Conservation (phyloP, 2,113 vertebrate genomes). For the Nesoenas mayeri region DNA sequence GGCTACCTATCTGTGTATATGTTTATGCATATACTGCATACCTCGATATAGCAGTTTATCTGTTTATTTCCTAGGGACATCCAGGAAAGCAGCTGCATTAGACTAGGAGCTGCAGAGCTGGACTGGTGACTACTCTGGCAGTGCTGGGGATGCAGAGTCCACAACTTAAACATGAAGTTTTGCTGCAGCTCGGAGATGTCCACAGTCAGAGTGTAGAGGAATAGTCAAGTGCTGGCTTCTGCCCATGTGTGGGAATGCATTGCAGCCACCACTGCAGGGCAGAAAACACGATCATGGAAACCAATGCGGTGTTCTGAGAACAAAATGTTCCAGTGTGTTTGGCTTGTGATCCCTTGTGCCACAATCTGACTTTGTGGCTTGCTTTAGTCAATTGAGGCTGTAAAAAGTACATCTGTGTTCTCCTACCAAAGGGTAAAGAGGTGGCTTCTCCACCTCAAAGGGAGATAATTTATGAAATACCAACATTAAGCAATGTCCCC, state of each 20-base stretch:
- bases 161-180: not conserved
- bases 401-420: not conserved
- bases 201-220: not conserved
- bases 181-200: not conserved
- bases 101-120: not conserved
- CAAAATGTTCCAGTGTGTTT: slow-evolving; percentile 3
- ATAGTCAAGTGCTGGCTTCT: not conserved
- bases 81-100: not conserved
- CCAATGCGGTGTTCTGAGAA: not conserved
- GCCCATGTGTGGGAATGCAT: not conserved
- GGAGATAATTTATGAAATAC: not conserved
- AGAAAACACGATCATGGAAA: not conserved
- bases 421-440: not conserved
- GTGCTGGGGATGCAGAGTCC: rapidly evolving
- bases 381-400: not conserved
- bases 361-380: not conserved
- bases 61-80: not conserved
- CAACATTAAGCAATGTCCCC: not conserved
- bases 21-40: too few relatives aligned
- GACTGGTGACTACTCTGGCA: not conserved
- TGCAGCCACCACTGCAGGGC: not conserved
- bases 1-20: not conserved
- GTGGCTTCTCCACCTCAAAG: not conserved
- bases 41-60: rapidly evolving
- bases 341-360: not conserved